These are phyloP conservation scores for Drosophila tripunctata DNA, from an alignment of 2,888 invertebrate species.

Conservation along the genomic window DNA sequence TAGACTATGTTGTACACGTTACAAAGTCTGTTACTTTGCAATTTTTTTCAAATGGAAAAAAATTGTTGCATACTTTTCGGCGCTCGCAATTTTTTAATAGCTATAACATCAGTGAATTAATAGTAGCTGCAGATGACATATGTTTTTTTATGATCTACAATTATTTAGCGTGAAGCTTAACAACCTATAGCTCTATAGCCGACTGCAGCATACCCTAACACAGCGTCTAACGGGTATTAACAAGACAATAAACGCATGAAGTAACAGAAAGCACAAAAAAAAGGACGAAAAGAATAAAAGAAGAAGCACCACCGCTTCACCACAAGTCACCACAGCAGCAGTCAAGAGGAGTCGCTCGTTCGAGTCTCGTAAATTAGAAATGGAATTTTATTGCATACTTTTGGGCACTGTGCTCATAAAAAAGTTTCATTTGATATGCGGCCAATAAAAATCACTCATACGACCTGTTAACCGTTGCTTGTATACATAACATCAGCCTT, in stretches of 20 bases:
- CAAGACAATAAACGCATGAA: slow-evolving; percentile 33
- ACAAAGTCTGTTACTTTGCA: no score
- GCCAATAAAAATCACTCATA: slow-evolving; percentile 71
- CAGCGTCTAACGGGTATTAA: background rate
- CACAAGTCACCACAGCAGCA: background rate
- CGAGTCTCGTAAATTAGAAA: slow-evolving; percentile 70
- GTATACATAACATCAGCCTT: slow-evolving; percentile 25
- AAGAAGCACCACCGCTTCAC: slow-evolving; percentile 7
- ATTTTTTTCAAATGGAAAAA: no score
- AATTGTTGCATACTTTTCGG: no score
- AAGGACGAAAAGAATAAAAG: slow-evolving; percentile 19
- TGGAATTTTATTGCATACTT: slow-evolving; percentile 63
- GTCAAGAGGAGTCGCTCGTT: background rate
- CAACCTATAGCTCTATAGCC: no score
- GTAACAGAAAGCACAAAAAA: no score
- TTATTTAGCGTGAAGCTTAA: no score
- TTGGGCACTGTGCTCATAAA: slow-evolving; percentile 44
- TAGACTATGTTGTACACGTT: background rate
- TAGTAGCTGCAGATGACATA: no score
- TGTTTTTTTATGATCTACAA: no score
- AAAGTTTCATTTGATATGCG: slow-evolving; percentile 41
- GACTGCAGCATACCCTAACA: background rate
- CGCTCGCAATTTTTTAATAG: no score
- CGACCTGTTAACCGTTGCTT: slow-evolving; percentile 66
- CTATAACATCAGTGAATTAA: no score